Conservation (phyloP, 2,113 vertebrate species). For the Calidris pygmaea region DNA sequence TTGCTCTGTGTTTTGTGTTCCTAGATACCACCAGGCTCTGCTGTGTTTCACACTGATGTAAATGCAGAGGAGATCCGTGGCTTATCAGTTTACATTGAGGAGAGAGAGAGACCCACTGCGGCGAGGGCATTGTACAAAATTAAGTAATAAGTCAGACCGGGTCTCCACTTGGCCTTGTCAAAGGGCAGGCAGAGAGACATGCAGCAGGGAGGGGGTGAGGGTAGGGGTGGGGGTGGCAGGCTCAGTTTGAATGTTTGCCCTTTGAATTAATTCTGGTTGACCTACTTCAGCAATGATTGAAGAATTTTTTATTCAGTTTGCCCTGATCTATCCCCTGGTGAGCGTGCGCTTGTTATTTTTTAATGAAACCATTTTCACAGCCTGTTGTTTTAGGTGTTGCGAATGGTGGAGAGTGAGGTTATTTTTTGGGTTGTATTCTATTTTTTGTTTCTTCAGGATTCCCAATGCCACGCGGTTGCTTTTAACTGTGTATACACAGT, state of each 20-base stretch:
- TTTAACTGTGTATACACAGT: background rate
- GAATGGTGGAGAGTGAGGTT: slow-evolving; percentile 26
- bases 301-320: slow-evolving; percentile 75
- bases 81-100: background rate
- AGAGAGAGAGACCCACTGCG: background rate
- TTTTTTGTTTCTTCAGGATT: slow-evolving; percentile 48
- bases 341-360: slow-evolving; percentile 77
- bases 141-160: slow-evolving; percentile 27
- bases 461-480: background rate
- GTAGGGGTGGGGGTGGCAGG: background rate
- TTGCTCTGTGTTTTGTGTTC: background rate
- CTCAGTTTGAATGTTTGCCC: slow-evolving; percentile 81
- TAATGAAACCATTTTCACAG: slow-evolving; percentile 79
- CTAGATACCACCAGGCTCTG: background rate
- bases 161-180: slow-evolving; percentile 48
- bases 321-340: slow-evolving; percentile 72
- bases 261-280: slow-evolving; percentile 92
- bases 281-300: slow-evolving; percentile 88
- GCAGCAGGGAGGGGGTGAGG: background rate
- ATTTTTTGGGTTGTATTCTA: slow-evolving; percentile 34
- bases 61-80: background rate
- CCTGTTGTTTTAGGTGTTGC: slow-evolving; percentile 73
- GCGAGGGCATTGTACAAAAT: background rate
- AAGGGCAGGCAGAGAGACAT: slow-evolving; percentile 30
- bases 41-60: background rate